Evolutionary conservation across 30 jellyfish, hydroid and myxozoan genomes (phyloP).

Genomic region (Cassiopea xamachana): DNA sequence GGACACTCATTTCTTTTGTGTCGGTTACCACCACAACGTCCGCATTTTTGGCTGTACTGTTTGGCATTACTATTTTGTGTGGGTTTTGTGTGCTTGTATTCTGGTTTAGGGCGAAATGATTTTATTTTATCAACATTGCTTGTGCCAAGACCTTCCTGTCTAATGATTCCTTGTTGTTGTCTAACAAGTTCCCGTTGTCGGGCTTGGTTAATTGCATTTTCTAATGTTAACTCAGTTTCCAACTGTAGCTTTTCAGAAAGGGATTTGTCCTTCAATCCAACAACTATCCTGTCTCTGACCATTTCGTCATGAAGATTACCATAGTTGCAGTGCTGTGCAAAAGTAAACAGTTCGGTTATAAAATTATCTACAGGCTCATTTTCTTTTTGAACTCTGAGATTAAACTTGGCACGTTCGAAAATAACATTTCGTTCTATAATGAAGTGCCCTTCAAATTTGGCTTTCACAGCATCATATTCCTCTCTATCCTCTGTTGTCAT

Average conservation of each 20-base stretch:
- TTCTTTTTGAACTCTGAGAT: slow-evolving; percentile 2
- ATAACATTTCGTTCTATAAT: slow-evolving; percentile 16
- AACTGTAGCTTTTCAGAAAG: slow-evolving; percentile 45
- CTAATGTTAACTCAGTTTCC: slow-evolving; percentile 33
- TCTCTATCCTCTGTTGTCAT: neutral
- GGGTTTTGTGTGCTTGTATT: slow-evolving; percentile 12
- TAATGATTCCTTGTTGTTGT: slow-evolving; percentile 29
- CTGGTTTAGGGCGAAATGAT: neutral
- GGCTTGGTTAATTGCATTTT: slow-evolving; percentile 44
- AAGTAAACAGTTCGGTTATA: slow-evolving; percentile 34
- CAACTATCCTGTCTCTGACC: slow-evolving; percentile 43
- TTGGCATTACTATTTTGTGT: neutral
- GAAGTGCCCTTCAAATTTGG: slow-evolving; percentile 32
- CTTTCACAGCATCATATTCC: slow-evolving; percentile 15
- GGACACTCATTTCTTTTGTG: slow-evolving; percentile 47
- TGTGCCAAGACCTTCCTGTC: neutral
- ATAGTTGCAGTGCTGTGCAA: slow-evolving; percentile 44
- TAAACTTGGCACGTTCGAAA: slow-evolving; percentile 21
- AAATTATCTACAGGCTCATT: slow-evolving; percentile 41
- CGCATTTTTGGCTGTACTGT: slow-evolving; percentile 14
- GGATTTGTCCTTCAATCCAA: slow-evolving; percentile 48
- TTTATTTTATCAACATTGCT: neutral
- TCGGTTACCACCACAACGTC: slow-evolving; percentile 15
- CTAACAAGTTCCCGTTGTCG: slow-evolving; percentile 42
- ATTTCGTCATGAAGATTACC: slow-evolving; percentile 50